Evolutionary conservation across 2,113 vertebrate species (phyloP), one percentile per base, ranked within the genome.

Genomic region (Dinomys branickii): DNA sequence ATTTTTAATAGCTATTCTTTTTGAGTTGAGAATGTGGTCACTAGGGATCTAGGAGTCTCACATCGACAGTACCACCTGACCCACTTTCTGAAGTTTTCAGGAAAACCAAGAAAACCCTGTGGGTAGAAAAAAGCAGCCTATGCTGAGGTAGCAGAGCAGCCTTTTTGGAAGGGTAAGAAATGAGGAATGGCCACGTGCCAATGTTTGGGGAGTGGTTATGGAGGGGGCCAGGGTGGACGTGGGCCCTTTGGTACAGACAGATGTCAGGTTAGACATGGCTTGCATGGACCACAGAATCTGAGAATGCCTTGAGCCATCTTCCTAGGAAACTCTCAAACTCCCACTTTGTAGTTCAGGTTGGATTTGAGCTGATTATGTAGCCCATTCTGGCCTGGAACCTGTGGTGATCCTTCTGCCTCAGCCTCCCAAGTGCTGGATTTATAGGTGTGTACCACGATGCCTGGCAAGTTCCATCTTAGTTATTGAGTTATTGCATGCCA

Each of bases 1-100:
- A 95, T 95, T 93, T 96, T 96, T 95, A 96, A 90, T 33, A 90
- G 81, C 65, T 24, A 0, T 58, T 84, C 89, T 71, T 38, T 47
- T 38, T 77, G 78, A 81, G 65, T 33, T 80, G 94, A 87, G 56
- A 89, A 89, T 13, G 33, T 22, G 88, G n/a, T 87, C 17, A 12
- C 22, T 26, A 20, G 63, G 69, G 14, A 69, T 44, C 6, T 11
- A 59, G 50, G 61, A 63, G 75, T 44, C n/a, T 59, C 17, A 73
- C 90, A 63, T 63, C 0, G 0, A 44, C 14, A 82, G 20, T 59
- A 7, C 59, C 69, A 35, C 35, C 93, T 84, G 81, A 95, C 77
- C 81, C 75, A 86, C 30, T 69, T 69, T 52, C 58, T n/a, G 44
- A 84, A 82, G 50, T 85, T 96, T 85, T 77, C 33, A 12, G 71